phyloP scores from a whole-genome alignment of 2,113 vertebrate species.

The Podarcis muralis region DNA sequence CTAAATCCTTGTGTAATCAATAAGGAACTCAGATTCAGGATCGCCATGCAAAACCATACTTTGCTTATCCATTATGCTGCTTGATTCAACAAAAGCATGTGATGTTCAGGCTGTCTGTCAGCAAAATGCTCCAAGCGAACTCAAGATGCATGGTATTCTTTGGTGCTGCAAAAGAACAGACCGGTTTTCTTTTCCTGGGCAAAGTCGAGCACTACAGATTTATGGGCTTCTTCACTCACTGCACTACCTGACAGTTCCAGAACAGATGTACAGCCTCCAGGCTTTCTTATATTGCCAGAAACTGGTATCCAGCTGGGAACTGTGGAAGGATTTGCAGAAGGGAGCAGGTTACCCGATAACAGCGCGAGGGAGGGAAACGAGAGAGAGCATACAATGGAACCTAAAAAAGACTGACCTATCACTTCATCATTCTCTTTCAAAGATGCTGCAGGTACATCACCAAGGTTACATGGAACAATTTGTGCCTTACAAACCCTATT shows the following conservation, averaged over 20 bases:
- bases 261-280: constrained; percentile 68
- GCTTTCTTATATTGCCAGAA: constrained; percentile 50
- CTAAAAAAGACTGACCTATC: not conserved
- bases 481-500: not conserved
- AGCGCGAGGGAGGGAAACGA: not conserved
- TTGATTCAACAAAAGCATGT: not conserved
- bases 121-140: not conserved
- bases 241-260: constrained; percentile 63
- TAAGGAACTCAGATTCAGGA: not conserved
- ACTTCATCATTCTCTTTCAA: not conserved
- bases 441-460: not conserved
- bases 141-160: not conserved
- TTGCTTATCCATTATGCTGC: not conserved
- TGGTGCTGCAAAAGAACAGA: not conserved
- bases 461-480: not conserved
- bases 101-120: not conserved
- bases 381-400: not conserved
- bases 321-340: constrained; percentile 47
- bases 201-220: constrained; percentile 52
- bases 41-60: not conserved
- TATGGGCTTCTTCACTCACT: constrained; percentile 49
- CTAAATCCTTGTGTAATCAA: no score
- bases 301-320: constrained; percentile 62
- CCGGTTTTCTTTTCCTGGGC: constrained; percentile 31
- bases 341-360: constrained; percentile 58